A percentile compares a stretch with the other conserved stretches of the same genome.
These are phyloP conservation scores for Pantala flavescens DNA, from an alignment of 1,140 invertebrate species.

Conservation along the genomic window DNA sequence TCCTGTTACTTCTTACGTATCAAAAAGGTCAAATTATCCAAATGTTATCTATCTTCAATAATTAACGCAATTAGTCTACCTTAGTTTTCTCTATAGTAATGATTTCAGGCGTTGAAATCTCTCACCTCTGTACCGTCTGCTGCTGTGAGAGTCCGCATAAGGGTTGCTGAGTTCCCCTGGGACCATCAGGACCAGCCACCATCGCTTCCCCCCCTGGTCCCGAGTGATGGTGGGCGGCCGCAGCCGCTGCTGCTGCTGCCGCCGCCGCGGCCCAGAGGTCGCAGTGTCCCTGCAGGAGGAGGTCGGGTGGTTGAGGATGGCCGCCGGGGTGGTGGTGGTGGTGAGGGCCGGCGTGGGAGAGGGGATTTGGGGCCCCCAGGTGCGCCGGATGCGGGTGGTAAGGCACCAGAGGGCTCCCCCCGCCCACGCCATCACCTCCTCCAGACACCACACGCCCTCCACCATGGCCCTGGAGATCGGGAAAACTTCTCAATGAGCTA, in stretches of 20 bases:
- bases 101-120: too few species aligned
- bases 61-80: too few species aligned
- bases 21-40: too few species aligned
- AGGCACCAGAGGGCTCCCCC: not conserved
- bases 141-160: not conserved
- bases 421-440: not conserved
- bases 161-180: not conserved
- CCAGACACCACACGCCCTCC: not conserved
- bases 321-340: not conserved
- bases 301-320: not conserved
- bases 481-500: too few species aligned
- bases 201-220: not conserved
- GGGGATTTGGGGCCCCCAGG: not conserved
- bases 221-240: not conserved
- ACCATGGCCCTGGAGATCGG: not conserved
- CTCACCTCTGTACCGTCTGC: not conserved
- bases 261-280: not conserved
- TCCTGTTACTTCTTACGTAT: too few species aligned
- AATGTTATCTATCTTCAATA: too few species aligned
- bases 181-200: not conserved
- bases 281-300: constrained; percentile 1
- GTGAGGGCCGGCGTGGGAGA: not conserved
- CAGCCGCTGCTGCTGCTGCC: not conserved
- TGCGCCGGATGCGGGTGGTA: not conserved
- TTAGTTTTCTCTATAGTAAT: too few species aligned